Conservation (phyloP, 2,888 invertebrate genomes). For the Diploptera punctata region DNA sequence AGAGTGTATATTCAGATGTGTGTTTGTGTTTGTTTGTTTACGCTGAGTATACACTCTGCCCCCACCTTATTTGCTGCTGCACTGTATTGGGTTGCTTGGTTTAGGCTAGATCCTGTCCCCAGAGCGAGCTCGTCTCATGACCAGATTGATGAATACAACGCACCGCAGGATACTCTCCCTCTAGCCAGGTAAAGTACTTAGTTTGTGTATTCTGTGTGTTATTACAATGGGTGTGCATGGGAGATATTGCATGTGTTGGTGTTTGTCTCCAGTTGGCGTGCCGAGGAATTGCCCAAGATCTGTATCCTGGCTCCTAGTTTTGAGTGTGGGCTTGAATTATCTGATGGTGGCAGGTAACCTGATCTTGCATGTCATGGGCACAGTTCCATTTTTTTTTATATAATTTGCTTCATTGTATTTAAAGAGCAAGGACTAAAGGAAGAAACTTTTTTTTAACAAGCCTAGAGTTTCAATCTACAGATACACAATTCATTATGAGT, state of each 20-base stretch:
- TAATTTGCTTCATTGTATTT: too few relatives aligned
- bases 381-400: too few relatives aligned
- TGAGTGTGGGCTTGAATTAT: constrained; percentile 75
- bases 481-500: too few relatives aligned
- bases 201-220: too few relatives aligned
- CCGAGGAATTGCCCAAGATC: constrained; percentile 69
- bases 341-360: constrained; percentile 37
- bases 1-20: not conserved
- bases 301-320: constrained; percentile 82
- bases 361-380: not conserved
- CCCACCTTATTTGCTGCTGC: constrained; percentile 17
- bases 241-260: not conserved
- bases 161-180: not conserved
- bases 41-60: not conserved
- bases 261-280: not conserved
- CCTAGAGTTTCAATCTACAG: too few relatives aligned
- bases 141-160: not conserved
- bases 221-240: not conserved
- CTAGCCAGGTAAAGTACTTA: not conserved
- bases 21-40: too few relatives aligned
- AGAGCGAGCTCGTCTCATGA: constrained; percentile 9
- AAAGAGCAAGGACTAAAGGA: too few relatives aligned
- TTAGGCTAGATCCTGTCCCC: constrained; percentile 27
- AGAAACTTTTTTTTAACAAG: too few relatives aligned
- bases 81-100: constrained; percentile 27